phyloP scores from a whole-genome alignment of 1,140 invertebrate species.

The Drosophila teissieri region DNA sequence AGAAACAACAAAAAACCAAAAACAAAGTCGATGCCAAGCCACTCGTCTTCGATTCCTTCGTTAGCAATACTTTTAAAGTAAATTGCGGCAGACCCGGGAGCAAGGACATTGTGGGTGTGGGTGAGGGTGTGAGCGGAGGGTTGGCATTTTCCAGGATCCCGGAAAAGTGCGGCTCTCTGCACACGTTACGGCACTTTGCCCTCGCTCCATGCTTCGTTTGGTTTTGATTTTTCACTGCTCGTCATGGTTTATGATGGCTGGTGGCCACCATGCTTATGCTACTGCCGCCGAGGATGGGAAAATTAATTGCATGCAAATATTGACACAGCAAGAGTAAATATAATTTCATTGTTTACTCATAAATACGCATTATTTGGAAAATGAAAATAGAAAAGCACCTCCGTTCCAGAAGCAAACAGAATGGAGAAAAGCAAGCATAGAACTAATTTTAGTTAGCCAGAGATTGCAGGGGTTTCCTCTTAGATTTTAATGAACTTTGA shows the following conservation, averaged over 20 bases:
- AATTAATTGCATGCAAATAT: slow-evolving; percentile 84
- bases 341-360: slow-evolving; percentile 82
- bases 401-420: slow-evolving; percentile 3
- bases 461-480: background rate
- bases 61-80: slow-evolving; percentile 80
- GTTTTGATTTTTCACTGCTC: slow-evolving; percentile 53
- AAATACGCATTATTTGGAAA: slow-evolving; percentile 78
- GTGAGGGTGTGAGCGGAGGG: background rate
- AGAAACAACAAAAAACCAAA: slow-evolving; percentile 46
- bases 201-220: slow-evolving; percentile 46
- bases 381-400: slow-evolving; percentile 53
- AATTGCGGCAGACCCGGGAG: slow-evolving; percentile 50
- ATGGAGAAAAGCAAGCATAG: slow-evolving; percentile 1
- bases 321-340: slow-evolving; percentile 79
- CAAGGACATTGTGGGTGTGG: slow-evolving; percentile 5
- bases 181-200: slow-evolving; percentile 56
- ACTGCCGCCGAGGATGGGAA: slow-evolving; percentile 40
- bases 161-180: slow-evolving; percentile 19
- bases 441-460: slow-evolving; percentile 1
- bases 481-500: background rate
- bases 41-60: slow-evolving; percentile 76
- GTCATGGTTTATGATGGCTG: slow-evolving; percentile 12
- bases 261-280: background rate
- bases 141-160: slow-evolving; percentile 4
- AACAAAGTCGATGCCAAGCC: slow-evolving; percentile 30